Percentiles rank a stretch among this genome's conserved stretches.
Conservation (phyloP, 2,113 vertebrate genomes). For the Psittacula cyanocephala region DNA sequence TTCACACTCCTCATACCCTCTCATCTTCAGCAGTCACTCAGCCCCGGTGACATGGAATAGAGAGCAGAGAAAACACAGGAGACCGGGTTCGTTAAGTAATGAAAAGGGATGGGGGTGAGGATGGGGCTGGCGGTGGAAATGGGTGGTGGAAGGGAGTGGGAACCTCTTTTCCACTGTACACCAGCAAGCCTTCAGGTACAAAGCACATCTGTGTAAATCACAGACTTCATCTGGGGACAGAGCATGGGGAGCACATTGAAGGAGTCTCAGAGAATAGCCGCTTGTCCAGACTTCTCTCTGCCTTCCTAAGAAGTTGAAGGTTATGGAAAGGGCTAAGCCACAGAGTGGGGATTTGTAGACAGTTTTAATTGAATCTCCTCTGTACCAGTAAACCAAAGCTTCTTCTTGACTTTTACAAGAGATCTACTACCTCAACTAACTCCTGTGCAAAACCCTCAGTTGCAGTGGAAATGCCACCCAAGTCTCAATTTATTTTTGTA, state of each 20-base stretch:
- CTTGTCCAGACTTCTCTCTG: not conserved
- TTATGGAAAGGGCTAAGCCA: not conserved
- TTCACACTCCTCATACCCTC: constrained; percentile 66
- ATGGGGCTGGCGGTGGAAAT: not conserved
- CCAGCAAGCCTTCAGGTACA: not conserved
- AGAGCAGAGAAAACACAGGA: constrained; percentile 66
- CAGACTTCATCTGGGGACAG: not conserved
- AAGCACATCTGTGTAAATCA: not conserved
- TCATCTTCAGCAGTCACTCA: constrained; percentile 68
- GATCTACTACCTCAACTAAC: not conserved
- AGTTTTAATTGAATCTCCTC: not conserved
- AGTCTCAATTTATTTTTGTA: not conserved
- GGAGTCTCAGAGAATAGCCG: not conserved
- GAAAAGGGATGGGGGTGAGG: constrained; percentile 7
- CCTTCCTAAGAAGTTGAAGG: not conserved
- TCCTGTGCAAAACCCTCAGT: not conserved
- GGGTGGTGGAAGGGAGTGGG: not conserved
- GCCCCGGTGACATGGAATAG: constrained; percentile 51
- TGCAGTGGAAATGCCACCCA: not conserved
- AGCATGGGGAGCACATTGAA: not conserved
- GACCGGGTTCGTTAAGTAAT: not conserved
- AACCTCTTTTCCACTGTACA: not conserved
- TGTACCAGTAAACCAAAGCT: not conserved
- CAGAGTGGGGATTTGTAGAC: not conserved
- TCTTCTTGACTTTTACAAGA: not conserved